Conservation (phyloP, 2,888 invertebrate genomes). For the Iselma pallidipennis region DNA sequence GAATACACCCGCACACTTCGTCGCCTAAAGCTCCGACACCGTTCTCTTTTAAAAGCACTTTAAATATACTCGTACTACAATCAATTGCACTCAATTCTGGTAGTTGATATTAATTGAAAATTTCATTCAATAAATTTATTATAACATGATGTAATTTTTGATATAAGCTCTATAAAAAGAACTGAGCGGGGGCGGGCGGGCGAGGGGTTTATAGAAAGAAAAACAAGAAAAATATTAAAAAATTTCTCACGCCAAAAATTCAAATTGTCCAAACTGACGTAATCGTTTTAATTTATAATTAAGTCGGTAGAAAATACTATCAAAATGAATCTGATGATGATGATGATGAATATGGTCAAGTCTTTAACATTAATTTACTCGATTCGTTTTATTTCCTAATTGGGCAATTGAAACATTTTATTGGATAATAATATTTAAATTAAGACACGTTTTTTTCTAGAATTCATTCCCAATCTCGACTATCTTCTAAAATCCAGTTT, state of each 20-base stretch:
- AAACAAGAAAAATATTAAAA: neutral
- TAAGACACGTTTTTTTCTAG: no score
- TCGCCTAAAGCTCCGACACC: slow-evolving; percentile 13
- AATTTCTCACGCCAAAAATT: slow-evolving; percentile 31
- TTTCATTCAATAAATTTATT: slow-evolving; percentile 10
- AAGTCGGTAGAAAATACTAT: slow-evolving; percentile 14
- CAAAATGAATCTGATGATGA: neutral
- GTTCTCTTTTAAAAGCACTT: no score
- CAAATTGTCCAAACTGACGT: slow-evolving; percentile 28
- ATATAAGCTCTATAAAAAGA: no score
- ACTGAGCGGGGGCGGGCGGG: no score
- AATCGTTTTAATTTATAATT: slow-evolving; percentile 32
- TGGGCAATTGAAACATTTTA: no score
- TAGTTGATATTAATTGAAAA: slow-evolving; percentile 19
- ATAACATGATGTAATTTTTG: neutral
- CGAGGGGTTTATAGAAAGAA: neutral
- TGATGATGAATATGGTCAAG: slow-evolving; percentile 11
- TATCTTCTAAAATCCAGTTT: no score
- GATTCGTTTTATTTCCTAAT: no score
- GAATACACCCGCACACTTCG: slow-evolving; percentile 11
- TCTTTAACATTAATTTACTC: neutral
- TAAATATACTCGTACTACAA: no score
- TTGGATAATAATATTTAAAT: no score
- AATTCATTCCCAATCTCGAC: no score
- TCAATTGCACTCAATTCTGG: slow-evolving; percentile 19